Evolutionary conservation across 1,140 invertebrate genomes (phyloP).

Genomic region (Pseudobourletiella spinata): DNA sequence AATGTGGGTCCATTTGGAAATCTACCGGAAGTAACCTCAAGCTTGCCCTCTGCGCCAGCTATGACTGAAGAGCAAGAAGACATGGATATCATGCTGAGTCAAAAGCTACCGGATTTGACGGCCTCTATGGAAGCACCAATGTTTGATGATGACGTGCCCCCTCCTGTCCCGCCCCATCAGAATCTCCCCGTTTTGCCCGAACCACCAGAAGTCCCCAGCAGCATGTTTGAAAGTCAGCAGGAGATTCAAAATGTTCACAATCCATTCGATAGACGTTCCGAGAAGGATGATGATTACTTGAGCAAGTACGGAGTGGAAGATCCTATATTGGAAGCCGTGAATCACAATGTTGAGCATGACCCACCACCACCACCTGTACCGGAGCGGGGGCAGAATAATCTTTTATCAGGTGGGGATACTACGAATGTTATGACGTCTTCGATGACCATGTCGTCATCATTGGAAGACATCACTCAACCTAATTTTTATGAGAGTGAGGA

Average conservation of each 20-base stretch:
- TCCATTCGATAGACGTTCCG: background rate
- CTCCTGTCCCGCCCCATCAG: conserved; percentile 3
- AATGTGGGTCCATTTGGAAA: background rate
- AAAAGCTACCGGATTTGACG: background rate
- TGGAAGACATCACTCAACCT: conserved; percentile 26
- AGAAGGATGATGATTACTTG: background rate
- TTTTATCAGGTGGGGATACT: background rate
- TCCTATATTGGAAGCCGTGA: background rate
- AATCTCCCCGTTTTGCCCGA: background rate
- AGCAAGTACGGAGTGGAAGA: background rate
- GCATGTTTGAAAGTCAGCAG: background rate
- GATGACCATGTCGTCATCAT: conserved; percentile 22
- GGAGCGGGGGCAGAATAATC: background rate
- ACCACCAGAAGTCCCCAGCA: background rate
- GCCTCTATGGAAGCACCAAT: background rate
- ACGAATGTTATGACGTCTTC: conserved; percentile 21
- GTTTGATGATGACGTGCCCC: background rate
- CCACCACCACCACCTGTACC: background rate
- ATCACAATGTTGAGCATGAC: background rate
- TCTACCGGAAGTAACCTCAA: background rate
- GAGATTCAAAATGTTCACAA: background rate
- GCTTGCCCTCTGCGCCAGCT: background rate
- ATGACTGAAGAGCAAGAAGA: background rate
- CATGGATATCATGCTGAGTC: background rate
- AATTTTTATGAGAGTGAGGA: conserved; percentile 33